A percentile compares a stretch with the other conserved stretches of the same genome.
Conservation (phyloP, 1,140 invertebrate genomes). For the Aphaenogaster rudis region DNA sequence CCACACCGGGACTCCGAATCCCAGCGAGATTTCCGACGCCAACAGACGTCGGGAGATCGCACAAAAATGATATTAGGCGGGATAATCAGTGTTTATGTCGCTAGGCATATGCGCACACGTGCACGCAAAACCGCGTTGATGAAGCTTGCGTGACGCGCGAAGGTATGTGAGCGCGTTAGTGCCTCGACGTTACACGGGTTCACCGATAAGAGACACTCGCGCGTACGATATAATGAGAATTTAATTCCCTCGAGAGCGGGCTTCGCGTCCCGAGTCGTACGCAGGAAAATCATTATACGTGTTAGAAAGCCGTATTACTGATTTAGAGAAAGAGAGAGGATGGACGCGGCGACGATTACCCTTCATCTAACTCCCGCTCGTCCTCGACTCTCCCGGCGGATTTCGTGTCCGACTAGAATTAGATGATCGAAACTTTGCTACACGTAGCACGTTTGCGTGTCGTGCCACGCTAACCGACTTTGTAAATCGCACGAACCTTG, state of each 20-base stretch:
- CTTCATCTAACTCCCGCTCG: neutral
- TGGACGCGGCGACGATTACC: neutral
- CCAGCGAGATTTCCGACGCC: neutral
- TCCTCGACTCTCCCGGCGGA: neutral
- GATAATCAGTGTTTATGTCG: constrained; percentile 56
- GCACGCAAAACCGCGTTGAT: constrained; percentile 37
- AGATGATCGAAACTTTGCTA: constrained; percentile 24
- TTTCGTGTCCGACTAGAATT: constrained; percentile 22
- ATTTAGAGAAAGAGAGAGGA: neutral
- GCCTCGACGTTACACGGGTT: neutral
- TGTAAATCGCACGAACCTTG: constrained; percentile 14
- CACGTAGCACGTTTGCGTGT: constrained; percentile 25
- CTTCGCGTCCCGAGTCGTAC: neutral
- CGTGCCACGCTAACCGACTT: constrained; percentile 54
- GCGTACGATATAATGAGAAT: constrained; percentile 55
- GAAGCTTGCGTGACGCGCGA: constrained; percentile 41
- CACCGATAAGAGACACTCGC: constrained; percentile 48
- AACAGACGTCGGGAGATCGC: neutral
- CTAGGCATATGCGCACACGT: neutral
- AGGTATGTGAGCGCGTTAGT: neutral
- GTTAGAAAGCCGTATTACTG: constrained; percentile 21
- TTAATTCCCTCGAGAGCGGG: constrained; percentile 36
- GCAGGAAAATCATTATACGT: constrained; percentile 1
- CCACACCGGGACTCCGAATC: neutral
- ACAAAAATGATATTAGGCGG: constrained; percentile 41